phyloP scores from a whole-genome alignment of 2,797 vertebrate genomes.

The Peromyscus attwateri region DNA sequence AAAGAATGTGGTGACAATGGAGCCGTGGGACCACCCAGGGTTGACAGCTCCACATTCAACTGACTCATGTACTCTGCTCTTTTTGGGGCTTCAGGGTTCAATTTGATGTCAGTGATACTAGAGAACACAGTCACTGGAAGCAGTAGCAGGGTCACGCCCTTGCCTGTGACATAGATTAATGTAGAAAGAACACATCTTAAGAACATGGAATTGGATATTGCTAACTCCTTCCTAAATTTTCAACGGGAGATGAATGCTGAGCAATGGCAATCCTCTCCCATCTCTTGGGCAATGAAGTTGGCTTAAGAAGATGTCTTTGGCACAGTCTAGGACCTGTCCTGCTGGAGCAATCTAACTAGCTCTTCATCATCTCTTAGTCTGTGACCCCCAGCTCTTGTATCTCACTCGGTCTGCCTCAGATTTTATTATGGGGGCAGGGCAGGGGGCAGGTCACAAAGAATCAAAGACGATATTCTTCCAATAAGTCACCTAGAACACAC shows the following conservation, averaged over 20 bases:
- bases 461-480: not conserved
- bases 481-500: not conserved
- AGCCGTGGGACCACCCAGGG: too few species aligned
- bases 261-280: not conserved
- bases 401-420: not conserved
- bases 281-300: not conserved
- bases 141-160: not conserved
- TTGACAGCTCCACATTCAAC: not conserved
- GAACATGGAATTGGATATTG: not conserved
- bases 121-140: not conserved
- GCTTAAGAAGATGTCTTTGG: not conserved
- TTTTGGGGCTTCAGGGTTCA: not conserved
- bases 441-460: not conserved
- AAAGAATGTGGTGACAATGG: not conserved
- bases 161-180: not conserved
- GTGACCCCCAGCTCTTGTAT: not conserved
- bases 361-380: not conserved
- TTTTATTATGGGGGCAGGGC: not conserved
- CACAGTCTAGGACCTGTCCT: not conserved
- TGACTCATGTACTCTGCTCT: not conserved
- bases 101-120: not conserved
- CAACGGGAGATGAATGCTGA: not conserved
- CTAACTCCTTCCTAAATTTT: not conserved
- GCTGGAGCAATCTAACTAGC: not conserved
- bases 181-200: not conserved